Percentiles rank a stretch among this genome's conserved stretches.
Conservation (phyloP, 2,888 invertebrate genomes). For the Encarsia formosa region DNA sequence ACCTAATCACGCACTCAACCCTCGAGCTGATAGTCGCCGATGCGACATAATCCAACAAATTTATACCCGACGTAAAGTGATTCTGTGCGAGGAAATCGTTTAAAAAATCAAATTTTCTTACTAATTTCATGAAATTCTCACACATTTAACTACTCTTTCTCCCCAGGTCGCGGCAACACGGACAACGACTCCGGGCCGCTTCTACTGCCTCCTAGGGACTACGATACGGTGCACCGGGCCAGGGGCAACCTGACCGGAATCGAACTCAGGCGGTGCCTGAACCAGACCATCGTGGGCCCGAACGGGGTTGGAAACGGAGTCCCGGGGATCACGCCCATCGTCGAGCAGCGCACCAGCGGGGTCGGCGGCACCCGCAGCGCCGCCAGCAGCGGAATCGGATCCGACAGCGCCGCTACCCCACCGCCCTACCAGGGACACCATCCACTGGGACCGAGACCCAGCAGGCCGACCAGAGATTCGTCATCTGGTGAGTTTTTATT, state of each 20-base stretch:
- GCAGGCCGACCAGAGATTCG: constrained; percentile 47
- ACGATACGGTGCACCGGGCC: constrained; percentile 84
- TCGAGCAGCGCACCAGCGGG: constrained; percentile 39
- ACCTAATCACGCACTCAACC: no score
- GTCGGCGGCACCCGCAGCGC: constrained; percentile 57
- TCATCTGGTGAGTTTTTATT: constrained; percentile 49
- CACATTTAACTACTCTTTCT: no score
- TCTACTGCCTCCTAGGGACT: constrained; percentile 87
- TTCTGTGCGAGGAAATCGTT: no score
- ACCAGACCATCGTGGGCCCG: constrained; percentile 64
- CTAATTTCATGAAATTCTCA: background rate
- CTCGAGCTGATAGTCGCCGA: no score
- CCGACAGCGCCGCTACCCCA: constrained; percentile 82
- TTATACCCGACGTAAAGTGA: no score
- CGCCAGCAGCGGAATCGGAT: constrained; percentile 84
- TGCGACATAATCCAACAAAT: no score
- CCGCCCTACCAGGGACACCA: constrained; percentile 45
- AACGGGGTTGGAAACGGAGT: constrained; percentile 2
- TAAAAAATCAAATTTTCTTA: background rate
- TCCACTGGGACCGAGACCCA: constrained; percentile 43
- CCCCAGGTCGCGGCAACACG: constrained; percentile 47
- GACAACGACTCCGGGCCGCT: constrained; percentile 62
- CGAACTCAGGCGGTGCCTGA: constrained; percentile 66
- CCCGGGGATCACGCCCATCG: constrained; percentile 8
- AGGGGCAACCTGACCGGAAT: constrained; percentile 73